Evolutionary conservation across 2,113 vertebrate species (phyloP), one percentile per base, ranked within the genome.

Genomic region (Amazona vittata): DNA sequence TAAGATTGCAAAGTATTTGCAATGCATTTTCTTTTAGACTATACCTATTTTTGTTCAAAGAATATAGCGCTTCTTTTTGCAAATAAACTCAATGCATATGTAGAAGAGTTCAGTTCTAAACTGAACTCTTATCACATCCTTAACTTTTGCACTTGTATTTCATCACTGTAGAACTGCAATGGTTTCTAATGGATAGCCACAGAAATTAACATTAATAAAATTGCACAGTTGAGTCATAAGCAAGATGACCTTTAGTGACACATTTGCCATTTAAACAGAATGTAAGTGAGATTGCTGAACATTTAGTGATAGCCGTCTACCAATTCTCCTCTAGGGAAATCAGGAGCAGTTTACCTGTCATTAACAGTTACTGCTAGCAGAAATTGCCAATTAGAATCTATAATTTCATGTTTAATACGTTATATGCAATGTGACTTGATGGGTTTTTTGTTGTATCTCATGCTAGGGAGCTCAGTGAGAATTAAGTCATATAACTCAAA

Each of bases 361-460:
- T 97, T 96, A 97, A 87, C 81, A 96, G 91, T 92, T 95, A 96
- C 35, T 95, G 89, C 86, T 87, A 93, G 92, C 57, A 97, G 93
- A 97, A 98, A 94, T 90, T 95, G 91, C 94, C 96, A 97, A 98
- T 97, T 97, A 97, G 97, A 98, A 96, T 82, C 19, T 60, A 47
- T 95, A 96, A 96, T 83, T 73, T 94, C 94, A 75, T 91, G 83
- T 94, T 93, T 93, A 96, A 97, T 76, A 86, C 13, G 15, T 86
- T 84, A 96, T 55, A 63, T 86, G 69, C 25, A 95, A 53, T 83
- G 69, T 95, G 82, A 94, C 53, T 84, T n/a, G 22, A 49, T 37
- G 76, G 74, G 85, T 90, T 95, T 83, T 83, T 87, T 92, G 73
- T 65, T 62, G 12, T 69, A 41, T 73, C 31, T 88, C 52, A 81